Evolutionary conservation across 2,888 invertebrate genomes (phyloP).

Genomic region (Catotricha subobsoleta): DNA sequence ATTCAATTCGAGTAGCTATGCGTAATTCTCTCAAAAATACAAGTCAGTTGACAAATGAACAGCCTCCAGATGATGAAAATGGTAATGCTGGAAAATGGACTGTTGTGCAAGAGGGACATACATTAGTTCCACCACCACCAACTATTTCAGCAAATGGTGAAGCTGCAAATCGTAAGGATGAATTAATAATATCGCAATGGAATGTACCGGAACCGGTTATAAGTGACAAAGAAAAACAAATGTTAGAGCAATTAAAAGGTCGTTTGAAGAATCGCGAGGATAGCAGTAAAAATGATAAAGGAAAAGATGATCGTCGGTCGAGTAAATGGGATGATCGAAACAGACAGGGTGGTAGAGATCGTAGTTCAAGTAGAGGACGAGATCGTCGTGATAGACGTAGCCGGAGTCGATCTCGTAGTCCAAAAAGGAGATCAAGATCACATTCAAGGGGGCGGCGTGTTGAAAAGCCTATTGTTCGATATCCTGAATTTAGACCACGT

Average conservation of each 20-base stretch:
- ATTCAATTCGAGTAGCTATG: slow-evolving; percentile 48
- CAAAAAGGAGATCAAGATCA: slow-evolving; percentile 16
- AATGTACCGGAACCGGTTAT: slow-evolving; percentile 37
- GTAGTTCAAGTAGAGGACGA: slow-evolving; percentile 22
- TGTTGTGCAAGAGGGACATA: slow-evolving; percentile 25
- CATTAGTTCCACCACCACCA: slow-evolving; percentile 12
- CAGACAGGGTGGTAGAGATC: slow-evolving; percentile 19
- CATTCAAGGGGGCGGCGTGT: slow-evolving; percentile 18
- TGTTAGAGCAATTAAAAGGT: slow-evolving; percentile 31
- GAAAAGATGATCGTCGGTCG: slow-evolving; percentile 15
- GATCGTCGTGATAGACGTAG: slow-evolving; percentile 15
- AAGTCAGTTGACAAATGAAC: slow-evolving; percentile 24
- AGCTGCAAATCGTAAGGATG: slow-evolving; percentile 30
- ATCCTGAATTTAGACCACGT: slow-evolving; percentile 27
- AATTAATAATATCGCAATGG: slow-evolving; percentile 36
- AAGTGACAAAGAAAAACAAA: slow-evolving; percentile 37
- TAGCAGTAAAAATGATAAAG: slow-evolving; percentile 12
- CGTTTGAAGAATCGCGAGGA: slow-evolving; percentile 14
- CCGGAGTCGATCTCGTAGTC: slow-evolving; percentile 14
- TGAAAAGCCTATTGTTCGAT: slow-evolving; percentile 25
- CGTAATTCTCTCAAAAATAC: slow-evolving; percentile 29
- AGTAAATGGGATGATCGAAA: slow-evolving; percentile 20
- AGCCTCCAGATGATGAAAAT: slow-evolving; percentile 21
- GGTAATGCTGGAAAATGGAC: slow-evolving; percentile 29
- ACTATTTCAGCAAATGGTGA: slow-evolving; percentile 13